Evolutionary conservation across 1,140 invertebrate genomes (phyloP), one percentile per base, ranked within the genome.

Genomic region (Ostrea edulis): DNA sequence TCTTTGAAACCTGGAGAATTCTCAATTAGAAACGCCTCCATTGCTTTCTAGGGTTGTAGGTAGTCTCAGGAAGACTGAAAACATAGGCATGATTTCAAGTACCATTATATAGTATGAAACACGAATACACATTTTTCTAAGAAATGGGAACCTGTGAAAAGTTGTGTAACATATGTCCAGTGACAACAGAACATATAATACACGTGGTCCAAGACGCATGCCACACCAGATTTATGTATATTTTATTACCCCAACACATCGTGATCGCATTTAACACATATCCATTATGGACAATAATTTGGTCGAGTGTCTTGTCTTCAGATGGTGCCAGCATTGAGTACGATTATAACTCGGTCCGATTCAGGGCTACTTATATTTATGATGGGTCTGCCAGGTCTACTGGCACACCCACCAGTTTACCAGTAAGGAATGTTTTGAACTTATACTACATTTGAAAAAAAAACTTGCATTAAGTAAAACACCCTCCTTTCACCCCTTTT

Each of bases 201-300:
- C 17, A 62, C n/a, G 55, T n/a, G 55, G 55, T 20, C 5, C 17
- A 17, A 20, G 20, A 62, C 17, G 55, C 55, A 62, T 62, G 55
- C 55, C 55, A 0, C 17, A n/a, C 5, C 55, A 17, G 55, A n/a
- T 62, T 62, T 62, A 62, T 62, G n/a, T 62, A 7, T 62, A 0
- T 62, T 62, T 62, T 62, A 62, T 62, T 17, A 20, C 17, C 55
- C 17, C 5, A 17, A 17, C 12, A n/a, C 55, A 62, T 62, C 55
- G 55, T 62, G 55, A 62, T n/a, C n/a, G 55, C 55, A n/a, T 62
- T 20, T 62, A 62, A 62, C 35, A 62, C n/a, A 62, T 62, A 62
- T 62, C 12, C 55, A 62, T 62, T 62, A 62, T n/a, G 55, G 17
- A 20, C 55, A 2, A n/a, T n/a, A 62, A 62, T 62, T n/a, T 20